Evolutionary conservation across 2,113 vertebrate species (phyloP), one percentile per base, ranked within the genome.

Genomic region (Myotis yumanensis): DNA sequence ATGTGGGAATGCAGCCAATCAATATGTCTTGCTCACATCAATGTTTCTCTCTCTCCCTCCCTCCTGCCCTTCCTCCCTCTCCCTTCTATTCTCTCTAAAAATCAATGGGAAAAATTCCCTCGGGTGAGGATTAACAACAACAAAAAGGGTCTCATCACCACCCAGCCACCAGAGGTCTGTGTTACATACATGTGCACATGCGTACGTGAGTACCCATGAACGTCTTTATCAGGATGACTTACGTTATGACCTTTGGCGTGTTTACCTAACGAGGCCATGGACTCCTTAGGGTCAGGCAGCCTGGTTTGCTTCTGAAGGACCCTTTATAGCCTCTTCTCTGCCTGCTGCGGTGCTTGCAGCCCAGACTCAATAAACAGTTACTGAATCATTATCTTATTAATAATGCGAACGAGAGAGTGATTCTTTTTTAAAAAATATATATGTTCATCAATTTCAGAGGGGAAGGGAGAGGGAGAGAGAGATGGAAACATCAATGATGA

Each of bases 351-450:
- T 89, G 5, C 43, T 68, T 90, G 28, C 3, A 54, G 82, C 4
- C 79, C 7, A 92, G 28, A 93, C 51, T 83, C 85, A 84, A 46
- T 43, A 86, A 82, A 37, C 48, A 57, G 35, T 75, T 80, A n/a
- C 25, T 46, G 8, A 89, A 54, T 66, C 69, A 28, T 20, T 72
- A 89, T 46, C 77, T 82, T 73, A 35, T 46, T 64, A 82, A 72
- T 54, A 66, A 68, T 35, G 25, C 11, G 23, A 81, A 54, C 52
- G 23, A 94, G 54, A 37, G 4, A 85, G 10, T 46, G 46, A 85
- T 68, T 89, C 16, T 54, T 73, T 51, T 51, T 51, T 11, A 11
- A 46, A 46, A 5, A 4, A 51, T 11, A 51, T 25, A 25, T 59
- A 4, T 59, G 1, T 59, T 23, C 11, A 11, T 59, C 9, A 1